A percentile compares a stretch with the other conserved stretches of the same genome.
Evolutionary conservation across 2,113 vertebrate genomes (phyloP).

Genomic region (Oenanthe melanoleuca): DNA sequence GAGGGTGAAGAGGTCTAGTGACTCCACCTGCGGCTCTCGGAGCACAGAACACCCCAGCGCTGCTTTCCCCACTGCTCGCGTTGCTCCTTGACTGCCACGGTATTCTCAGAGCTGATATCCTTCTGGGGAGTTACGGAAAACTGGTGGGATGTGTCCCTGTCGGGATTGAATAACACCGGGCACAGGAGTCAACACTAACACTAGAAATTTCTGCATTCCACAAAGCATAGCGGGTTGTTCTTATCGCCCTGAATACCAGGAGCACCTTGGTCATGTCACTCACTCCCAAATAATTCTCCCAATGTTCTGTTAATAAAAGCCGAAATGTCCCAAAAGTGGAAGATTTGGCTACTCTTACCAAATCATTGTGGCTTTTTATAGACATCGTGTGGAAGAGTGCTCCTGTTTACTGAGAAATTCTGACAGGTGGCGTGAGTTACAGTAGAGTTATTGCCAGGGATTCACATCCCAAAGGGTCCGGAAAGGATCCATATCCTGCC

Average conservation of each 20-base stretch:
- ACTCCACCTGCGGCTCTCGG: background rate
- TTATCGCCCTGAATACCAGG: rapidly evolving
- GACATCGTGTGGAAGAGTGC: rapidly evolving
- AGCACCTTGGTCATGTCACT: background rate
- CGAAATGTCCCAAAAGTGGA: background rate
- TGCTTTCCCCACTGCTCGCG: rapidly evolving
- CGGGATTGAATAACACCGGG: rapidly evolving
- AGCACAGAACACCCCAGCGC: rapidly evolving
- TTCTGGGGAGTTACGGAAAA: background rate
- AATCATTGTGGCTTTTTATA: background rate
- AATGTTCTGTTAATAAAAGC: background rate
- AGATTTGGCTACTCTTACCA: background rate
- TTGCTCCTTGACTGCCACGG: rapidly evolving
- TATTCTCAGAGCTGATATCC: rapidly evolving
- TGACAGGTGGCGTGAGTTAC: rapidly evolving
- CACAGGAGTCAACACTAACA: background rate
- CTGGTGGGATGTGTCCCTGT: rapidly evolving
- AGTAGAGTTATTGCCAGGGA: background rate
- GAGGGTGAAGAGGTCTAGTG: rapidly evolving
- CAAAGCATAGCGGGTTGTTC: rapidly evolving
- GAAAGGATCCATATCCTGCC: background rate
- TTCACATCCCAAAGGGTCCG: rapidly evolving
- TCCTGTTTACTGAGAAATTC: background rate
- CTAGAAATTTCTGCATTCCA: background rate
- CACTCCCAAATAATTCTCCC: background rate